A percentile compares a stretch with the other conserved stretches of the same genome.
Conservation (phyloP, 2,888 invertebrate species). For the Mantis religiosa region DNA sequence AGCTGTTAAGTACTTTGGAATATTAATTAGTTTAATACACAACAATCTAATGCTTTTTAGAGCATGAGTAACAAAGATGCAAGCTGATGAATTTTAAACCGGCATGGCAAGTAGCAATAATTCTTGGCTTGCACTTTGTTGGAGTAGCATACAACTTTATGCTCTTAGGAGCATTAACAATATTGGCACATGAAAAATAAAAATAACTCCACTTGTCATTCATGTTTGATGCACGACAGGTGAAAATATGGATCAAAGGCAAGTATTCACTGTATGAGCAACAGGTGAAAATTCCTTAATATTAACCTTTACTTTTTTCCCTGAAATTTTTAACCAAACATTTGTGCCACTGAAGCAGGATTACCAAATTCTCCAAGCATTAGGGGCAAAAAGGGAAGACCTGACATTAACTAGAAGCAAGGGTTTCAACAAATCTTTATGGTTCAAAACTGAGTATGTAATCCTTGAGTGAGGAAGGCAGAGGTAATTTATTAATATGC, state of each 20-base stretch:
- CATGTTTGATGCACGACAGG: not conserved
- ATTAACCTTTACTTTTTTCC: not conserved
- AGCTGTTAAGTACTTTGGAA: not conserved
- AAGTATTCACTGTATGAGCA: not conserved
- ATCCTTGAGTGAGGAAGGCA: constrained; percentile 64
- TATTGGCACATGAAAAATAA: not conserved
- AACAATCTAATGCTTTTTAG: not conserved
- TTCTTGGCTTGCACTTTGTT: not conserved
- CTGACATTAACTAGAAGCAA: not conserved
- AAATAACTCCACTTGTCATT: not conserved
- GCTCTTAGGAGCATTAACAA: not conserved
- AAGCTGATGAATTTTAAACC: not conserved
- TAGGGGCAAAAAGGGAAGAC: not conserved
- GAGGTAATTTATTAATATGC: constrained; percentile 60
- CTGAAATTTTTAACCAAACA: not conserved
- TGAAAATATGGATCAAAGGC: not conserved
- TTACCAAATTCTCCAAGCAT: not conserved
- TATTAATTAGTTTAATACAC: not conserved
- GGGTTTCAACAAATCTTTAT: constrained; percentile 33
- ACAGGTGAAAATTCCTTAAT: not conserved
- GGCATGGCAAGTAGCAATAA: not conserved
- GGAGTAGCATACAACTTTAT: not conserved
- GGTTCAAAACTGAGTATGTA: constrained; percentile 65
- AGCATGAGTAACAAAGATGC: not conserved
- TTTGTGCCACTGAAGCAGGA: not conserved